Conservation (phyloP, 1,140 invertebrate genomes). For the Platorchestia sp. region DNA sequence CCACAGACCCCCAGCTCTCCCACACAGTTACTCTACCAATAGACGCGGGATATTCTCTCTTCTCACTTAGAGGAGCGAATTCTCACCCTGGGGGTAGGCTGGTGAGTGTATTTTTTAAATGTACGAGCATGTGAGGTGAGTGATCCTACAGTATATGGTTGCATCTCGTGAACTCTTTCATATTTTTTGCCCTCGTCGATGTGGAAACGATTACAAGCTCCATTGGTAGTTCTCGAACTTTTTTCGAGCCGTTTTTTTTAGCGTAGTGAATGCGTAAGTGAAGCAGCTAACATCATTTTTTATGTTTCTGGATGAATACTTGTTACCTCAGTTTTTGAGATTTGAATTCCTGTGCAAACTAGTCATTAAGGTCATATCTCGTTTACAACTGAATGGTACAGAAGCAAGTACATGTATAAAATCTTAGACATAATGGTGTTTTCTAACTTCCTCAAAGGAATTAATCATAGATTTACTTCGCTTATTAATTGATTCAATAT, state of each 20-base stretch:
- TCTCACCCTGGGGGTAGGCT: not conserved
- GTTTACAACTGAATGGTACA: not conserved
- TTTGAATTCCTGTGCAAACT: not conserved
- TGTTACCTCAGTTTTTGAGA: not conserved
- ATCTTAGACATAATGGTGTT: not conserved
- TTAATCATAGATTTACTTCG: not conserved
- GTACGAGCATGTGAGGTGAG: not conserved
- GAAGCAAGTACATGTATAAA: not conserved
- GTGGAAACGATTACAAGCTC: not conserved
- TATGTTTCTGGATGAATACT: not conserved
- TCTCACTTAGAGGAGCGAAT: not conserved
- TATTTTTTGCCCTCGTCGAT: not conserved
- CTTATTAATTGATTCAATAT: not conserved
- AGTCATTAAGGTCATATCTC: not conserved
- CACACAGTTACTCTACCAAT: constrained; percentile 4
- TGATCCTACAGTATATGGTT: not conserved
- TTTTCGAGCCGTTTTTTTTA: not conserved
- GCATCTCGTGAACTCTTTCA: not conserved
- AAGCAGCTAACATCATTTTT: not conserved
- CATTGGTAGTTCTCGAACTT: not conserved
- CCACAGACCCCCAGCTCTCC: not conserved
- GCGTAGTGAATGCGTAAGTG: not conserved
- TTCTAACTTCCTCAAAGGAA: not conserved
- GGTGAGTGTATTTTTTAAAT: not conserved
- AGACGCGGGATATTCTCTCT: not conserved